phyloP scores from a whole-genome alignment of 2,888 invertebrate genomes.

The Campoplex capitator region DNA sequence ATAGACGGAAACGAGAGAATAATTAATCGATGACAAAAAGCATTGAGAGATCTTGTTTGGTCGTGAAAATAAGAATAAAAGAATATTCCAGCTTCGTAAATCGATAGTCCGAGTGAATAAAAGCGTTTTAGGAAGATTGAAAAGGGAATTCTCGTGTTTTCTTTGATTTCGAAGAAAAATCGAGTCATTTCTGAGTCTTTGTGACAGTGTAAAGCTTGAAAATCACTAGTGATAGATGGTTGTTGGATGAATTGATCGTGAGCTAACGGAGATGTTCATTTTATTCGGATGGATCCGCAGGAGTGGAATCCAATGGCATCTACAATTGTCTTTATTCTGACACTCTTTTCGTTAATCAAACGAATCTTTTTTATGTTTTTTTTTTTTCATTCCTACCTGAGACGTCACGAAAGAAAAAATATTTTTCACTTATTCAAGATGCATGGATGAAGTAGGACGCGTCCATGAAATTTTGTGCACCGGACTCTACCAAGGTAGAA shows the following conservation, averaged over 20 bases:
- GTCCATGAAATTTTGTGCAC: background rate
- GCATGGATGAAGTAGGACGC: background rate
- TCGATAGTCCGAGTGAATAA: background rate
- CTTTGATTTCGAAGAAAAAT: background rate
- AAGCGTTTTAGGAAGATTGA: constrained; percentile 29
- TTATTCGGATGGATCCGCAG: background rate
- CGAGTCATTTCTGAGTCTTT: background rate
- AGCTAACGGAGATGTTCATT: background rate
- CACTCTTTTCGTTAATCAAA: background rate
- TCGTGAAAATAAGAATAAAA: background rate
- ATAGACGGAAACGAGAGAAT: constrained; percentile 15
- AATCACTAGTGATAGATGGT: background rate
- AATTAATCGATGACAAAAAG: constrained; percentile 10
- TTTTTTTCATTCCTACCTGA: background rate
- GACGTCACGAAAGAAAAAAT: background rate
- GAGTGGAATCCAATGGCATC: background rate
- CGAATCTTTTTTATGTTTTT: background rate
- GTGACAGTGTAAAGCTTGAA: background rate
- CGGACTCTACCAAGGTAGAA: background rate
- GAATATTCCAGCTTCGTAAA: background rate
- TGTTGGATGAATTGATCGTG: background rate
- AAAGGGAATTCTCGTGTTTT: background rate
- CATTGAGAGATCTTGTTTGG: constrained; percentile 13
- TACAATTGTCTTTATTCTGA: background rate
- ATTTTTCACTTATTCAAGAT: background rate